These are phyloP conservation scores for Acridotheres tristis DNA, from an alignment of 2,797 vertebrate genomes.

Conservation along the genomic window DNA sequence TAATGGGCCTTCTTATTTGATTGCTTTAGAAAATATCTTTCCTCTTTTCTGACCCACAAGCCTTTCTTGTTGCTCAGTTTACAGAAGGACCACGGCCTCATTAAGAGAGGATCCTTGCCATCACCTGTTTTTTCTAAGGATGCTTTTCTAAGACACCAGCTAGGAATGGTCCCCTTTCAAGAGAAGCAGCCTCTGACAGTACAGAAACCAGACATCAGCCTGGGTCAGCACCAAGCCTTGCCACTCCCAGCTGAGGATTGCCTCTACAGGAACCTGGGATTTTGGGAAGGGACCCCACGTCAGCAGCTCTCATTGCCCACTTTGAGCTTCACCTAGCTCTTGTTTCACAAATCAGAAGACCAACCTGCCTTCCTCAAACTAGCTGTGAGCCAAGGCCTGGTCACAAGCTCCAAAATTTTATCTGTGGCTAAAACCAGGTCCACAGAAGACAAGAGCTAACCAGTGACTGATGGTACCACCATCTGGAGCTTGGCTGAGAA, in stretches of 20 bases:
- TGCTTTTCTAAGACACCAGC: not conserved
- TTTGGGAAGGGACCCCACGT: accelerated
- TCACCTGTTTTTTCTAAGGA: not conserved
- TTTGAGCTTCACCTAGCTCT: not conserved
- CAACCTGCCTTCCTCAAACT: not conserved
- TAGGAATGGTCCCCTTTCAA: not conserved
- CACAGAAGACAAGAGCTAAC: not conserved
- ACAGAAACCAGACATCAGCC: not conserved
- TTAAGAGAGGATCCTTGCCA: not conserved
- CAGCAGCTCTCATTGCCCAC: not conserved
- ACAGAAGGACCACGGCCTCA: not conserved
- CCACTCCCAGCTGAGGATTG: accelerated
- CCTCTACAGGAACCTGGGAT: not conserved
- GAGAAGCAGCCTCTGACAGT: not conserved
- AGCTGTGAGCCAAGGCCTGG: not conserved
- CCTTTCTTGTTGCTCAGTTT: not conserved
- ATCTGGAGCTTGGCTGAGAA: not conserved
- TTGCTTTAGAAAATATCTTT: not conserved
- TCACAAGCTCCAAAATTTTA: not conserved
- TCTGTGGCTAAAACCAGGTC: not conserved
- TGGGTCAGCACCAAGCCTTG: not conserved
- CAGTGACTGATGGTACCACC: not conserved
- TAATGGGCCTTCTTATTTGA: not conserved
- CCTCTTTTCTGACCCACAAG: not conserved
- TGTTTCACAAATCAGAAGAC: not conserved